Evolutionary conservation across 2,888 invertebrate species (phyloP), one percentile per base, ranked within the genome.

Genomic region (Halocaridina rubra): DNA sequence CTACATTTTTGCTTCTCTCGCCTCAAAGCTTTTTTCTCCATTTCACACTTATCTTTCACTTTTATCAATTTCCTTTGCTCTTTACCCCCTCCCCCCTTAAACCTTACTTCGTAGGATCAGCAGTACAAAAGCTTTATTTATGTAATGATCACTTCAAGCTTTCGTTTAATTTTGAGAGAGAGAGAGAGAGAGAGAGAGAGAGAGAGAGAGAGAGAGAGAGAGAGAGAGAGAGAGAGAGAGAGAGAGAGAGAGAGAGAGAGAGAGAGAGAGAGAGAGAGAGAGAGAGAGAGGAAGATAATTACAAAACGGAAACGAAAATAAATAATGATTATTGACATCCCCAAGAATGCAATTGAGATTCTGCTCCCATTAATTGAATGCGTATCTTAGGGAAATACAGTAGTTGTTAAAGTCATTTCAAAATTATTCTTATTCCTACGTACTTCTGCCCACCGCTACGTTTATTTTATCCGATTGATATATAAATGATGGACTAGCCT

Each of bases 141-240:
- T 8, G 61, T 22, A 61, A 61, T 10, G 0, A 1, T 16, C 8
- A 61, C 19, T 16, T n/a, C 10, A 24, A 61, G 61, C 7, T 61
- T 7, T 13, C 19, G 7, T 22, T 61, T 61, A 19, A 8, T n/a
- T 61, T 27, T 2, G 19, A 10, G 61, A 61, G 61, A 61, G 32
- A 32, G 61, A 61, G 77, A 77, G 77, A 57, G 76, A 77, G 61
- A 61, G 53, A 53, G 53, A 53, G 53, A 53, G 53, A 53, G 53
- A 53, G 53, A 53, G 53, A 53, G 53, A 53, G 53, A 53, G 53
- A 53, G 53, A 53, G 53, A 53, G 53, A 53, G 53, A 53, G 53
- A 53, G 53, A 53, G 53, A 53, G 53, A 53, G 53, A 53, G 53
- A 53, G 53, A 53, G 53, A 53, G 53, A 53, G 53, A 53, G 53